These are phyloP conservation scores for Aradus depressus DNA, from an alignment of 2,888 invertebrate genomes.

Conservation along the genomic window DNA sequence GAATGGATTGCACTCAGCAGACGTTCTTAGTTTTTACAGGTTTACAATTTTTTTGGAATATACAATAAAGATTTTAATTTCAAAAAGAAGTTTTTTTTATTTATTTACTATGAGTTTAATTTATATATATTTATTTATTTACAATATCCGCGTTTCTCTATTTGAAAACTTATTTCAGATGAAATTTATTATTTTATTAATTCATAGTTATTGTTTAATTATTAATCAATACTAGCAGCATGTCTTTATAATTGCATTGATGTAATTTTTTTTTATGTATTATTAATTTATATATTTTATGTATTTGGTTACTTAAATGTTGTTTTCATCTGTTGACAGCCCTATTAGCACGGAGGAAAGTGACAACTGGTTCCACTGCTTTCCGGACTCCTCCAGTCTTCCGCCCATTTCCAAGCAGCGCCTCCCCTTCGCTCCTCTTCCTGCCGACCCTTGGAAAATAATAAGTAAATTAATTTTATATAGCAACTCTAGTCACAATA, in stretches of 20 bases:
- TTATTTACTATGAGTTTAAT: too few species aligned
- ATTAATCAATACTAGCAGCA: not conserved
- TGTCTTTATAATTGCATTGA: not conserved
- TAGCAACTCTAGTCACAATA: not conserved
- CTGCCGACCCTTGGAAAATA: constrained; percentile 38
- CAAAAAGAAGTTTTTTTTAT: too few species aligned
- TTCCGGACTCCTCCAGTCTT: constrained; percentile 38
- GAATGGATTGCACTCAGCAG: too few species aligned
- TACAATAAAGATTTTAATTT: too few species aligned
- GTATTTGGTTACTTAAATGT: not conserved
- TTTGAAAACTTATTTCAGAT: not conserved
- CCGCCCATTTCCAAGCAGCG: constrained; percentile 41
- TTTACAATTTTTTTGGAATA: too few species aligned
- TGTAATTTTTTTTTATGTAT: not conserved
- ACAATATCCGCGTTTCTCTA: not conserved
- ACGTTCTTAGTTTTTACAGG: too few species aligned
- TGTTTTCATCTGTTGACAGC: not conserved
- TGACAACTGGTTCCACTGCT: constrained; percentile 41
- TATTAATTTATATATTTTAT: not conserved
- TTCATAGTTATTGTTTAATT: not conserved
- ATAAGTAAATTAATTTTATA: constrained; percentile 33
- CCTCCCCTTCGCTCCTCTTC: constrained; percentile 39
- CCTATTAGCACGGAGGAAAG: constrained; percentile 35
- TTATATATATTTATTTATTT: too few species aligned
- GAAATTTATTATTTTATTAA: not conserved